These are phyloP conservation scores for Cephalopachus bancanus DNA, from an alignment of 2,797 vertebrate species.

Conservation along the genomic window DNA sequence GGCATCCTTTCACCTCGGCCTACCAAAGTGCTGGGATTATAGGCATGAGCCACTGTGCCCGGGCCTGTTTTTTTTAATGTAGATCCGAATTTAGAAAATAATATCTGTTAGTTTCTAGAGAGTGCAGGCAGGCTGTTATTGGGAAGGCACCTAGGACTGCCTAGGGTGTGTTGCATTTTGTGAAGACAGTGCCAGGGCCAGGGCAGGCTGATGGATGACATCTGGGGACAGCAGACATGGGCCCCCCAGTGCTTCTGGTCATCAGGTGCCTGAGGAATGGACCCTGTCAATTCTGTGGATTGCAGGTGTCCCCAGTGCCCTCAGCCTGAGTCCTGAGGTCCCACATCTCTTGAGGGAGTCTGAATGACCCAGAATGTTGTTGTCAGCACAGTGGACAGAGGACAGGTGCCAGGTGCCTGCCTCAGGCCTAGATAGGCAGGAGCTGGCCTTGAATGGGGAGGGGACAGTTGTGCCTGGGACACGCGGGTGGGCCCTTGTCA, in stretches of 20 bases:
- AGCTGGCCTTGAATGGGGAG: rapidly evolving
- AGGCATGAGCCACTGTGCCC: too few species aligned
- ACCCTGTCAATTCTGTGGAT: neutral
- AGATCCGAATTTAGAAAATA: neutral
- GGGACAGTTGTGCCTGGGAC: neutral
- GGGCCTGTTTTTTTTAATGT: neutral
- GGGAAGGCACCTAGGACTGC: neutral
- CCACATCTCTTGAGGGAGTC: neutral
- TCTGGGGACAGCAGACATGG: rapidly evolving
- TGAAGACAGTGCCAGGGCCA: neutral
- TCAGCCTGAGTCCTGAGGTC: neutral
- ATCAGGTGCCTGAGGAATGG: neutral
- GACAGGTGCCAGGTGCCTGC: neutral
- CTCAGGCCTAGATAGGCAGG: neutral
- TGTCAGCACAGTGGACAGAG: neutral
- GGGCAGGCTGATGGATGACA: neutral
- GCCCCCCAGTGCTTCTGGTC: neutral
- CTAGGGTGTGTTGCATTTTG: neutral
- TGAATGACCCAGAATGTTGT: neutral
- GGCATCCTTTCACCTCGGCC: too few species aligned
- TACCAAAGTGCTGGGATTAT: too few species aligned
- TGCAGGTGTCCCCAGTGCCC: neutral
- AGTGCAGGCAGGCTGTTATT: neutral
- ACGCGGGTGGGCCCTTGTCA: rapidly evolving
- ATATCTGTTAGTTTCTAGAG: neutral